phyloP scores from a whole-genome alignment of 1,140 invertebrate species.

The Camponotus pennsylvanicus region DNA sequence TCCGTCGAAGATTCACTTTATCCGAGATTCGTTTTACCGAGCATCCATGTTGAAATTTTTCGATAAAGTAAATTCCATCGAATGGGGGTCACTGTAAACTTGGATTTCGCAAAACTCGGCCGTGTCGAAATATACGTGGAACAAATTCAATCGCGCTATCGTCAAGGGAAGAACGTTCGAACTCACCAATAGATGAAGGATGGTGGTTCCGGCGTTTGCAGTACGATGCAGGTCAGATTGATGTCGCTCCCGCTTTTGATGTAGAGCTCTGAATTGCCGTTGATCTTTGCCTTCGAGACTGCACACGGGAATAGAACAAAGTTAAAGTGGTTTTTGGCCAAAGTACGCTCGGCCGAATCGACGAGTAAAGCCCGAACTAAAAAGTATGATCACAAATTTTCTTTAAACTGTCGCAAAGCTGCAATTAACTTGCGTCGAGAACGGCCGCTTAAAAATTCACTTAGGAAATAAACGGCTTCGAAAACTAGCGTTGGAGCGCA shows the following conservation, averaged over 20 bases:
- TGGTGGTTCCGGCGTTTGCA: conserved; percentile 95
- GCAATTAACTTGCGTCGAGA: conserved; percentile 49
- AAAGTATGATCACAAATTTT: conserved; percentile 46
- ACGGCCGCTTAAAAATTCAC: conserved; percentile 29
- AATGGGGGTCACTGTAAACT: conserved; percentile 37
- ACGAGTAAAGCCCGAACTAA: conserved; percentile 39
- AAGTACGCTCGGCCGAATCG: not conserved
- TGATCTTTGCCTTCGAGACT: conserved; percentile 96
- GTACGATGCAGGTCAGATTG: conserved; percentile 95
- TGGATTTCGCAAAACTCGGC: conserved; percentile 47
- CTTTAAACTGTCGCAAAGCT: conserved; percentile 46
- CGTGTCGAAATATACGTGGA: conserved; percentile 6
- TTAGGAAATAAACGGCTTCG: conserved; percentile 18
- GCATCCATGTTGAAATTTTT: conserved; percentile 45
- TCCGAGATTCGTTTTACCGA: conserved; percentile 38
- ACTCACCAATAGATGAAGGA: conserved; percentile 94
- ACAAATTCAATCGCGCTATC: conserved; percentile 55
- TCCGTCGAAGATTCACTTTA: conserved; percentile 31
- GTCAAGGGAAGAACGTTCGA: conserved; percentile 57
- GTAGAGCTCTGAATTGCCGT: conserved; percentile 94
- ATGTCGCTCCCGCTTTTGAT: conserved; percentile 96
- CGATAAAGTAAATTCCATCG: conserved; percentile 31
- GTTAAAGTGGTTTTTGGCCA: conserved; percentile 52
- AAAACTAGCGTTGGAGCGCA: conserved; percentile 17
- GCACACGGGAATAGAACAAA: conserved; percentile 83